Conservation (phyloP, 2,113 vertebrate genomes). For the Chlamydotis undulata region DNA sequence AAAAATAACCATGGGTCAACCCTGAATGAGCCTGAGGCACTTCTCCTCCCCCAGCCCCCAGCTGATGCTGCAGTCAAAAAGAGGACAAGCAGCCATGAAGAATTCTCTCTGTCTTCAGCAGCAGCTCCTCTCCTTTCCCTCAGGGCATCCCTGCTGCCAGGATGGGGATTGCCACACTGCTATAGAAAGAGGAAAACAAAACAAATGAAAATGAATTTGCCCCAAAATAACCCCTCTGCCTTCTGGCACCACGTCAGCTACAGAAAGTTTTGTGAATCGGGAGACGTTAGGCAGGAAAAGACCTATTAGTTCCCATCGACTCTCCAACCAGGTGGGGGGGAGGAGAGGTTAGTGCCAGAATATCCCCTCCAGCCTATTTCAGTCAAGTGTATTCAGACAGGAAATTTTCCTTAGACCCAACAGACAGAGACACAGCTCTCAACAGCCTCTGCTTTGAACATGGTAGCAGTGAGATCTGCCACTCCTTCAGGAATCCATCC, state of each 20-base stretch:
- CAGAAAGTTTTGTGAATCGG: conserved; percentile 20
- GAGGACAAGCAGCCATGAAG: conserved; percentile 39
- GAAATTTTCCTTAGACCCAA: background rate
- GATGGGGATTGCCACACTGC: conserved; percentile 35
- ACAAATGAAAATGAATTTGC: conserved; percentile 46
- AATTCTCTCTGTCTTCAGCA: conserved; percentile 28
- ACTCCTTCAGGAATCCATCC: background rate
- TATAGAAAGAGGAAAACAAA: conserved; percentile 59
- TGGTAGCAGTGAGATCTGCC: background rate
- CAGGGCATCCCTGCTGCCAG: background rate
- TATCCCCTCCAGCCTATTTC: background rate
- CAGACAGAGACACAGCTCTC: background rate
- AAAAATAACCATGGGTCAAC: conserved; percentile 75
- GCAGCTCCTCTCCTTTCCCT: background rate
- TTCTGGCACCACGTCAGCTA: background rate
- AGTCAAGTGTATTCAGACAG: background rate
- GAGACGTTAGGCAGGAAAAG: conserved; percentile 32
- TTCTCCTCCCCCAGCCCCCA: conserved; percentile 8
- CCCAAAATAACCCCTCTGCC: conserved; percentile 52
- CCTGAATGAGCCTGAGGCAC: conserved; percentile 17
- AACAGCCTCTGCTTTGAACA: background rate
- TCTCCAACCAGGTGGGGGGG: background rate
- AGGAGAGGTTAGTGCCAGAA: background rate
- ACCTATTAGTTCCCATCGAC: background rate
- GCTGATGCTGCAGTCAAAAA: conserved; percentile 24